These are phyloP conservation scores for Leptopilina myrica DNA, from an alignment of 2,888 invertebrate species.

Conservation along the genomic window DNA sequence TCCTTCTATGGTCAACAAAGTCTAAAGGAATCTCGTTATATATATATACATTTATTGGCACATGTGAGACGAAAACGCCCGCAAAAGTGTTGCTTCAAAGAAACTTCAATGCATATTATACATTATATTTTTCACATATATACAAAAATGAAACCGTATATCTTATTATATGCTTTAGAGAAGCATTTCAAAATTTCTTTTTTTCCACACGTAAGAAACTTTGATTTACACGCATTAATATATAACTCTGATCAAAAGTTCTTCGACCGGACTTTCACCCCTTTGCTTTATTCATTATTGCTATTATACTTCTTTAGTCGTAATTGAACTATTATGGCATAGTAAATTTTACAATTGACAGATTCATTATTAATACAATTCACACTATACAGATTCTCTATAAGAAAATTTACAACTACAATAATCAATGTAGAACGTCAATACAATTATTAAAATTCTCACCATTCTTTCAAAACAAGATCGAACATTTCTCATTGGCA, in stretches of 20 bases:
- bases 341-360: slow-evolving; percentile 31
- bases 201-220: slow-evolving; percentile 15
- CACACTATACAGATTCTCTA: slow-evolving; percentile 10
- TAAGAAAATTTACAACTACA: slow-evolving; percentile 6
- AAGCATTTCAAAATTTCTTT: slow-evolving; percentile 28
- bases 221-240: slow-evolving; percentile 31
- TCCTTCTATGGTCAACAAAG: slow-evolving; percentile 39
- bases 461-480: too few relatives aligned
- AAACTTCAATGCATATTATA: slow-evolving; percentile 1
- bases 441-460: too few relatives aligned
- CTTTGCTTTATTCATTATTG: slow-evolving; percentile 27
- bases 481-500: too few relatives aligned
- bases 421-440: slow-evolving; percentile 19
- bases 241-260: slow-evolving; percentile 31
- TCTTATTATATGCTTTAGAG: neutral
- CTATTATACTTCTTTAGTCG: slow-evolving; percentile 5
- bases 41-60: neutral
- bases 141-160: slow-evolving; percentile 25
- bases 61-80: slow-evolving; percentile 21
- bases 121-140: neutral
- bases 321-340: slow-evolving; percentile 38
- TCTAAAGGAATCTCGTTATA: slow-evolving; percentile 25
- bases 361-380: slow-evolving; percentile 27
- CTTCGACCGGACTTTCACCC: slow-evolving; percentile 40
- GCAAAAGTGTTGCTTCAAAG: slow-evolving; percentile 16